Evolutionary conservation across 92 coral and sea anemone genomes (phyloP), one percentile per base, ranked within the genome.

Genomic region (Scolanthus callimorphus): DNA sequence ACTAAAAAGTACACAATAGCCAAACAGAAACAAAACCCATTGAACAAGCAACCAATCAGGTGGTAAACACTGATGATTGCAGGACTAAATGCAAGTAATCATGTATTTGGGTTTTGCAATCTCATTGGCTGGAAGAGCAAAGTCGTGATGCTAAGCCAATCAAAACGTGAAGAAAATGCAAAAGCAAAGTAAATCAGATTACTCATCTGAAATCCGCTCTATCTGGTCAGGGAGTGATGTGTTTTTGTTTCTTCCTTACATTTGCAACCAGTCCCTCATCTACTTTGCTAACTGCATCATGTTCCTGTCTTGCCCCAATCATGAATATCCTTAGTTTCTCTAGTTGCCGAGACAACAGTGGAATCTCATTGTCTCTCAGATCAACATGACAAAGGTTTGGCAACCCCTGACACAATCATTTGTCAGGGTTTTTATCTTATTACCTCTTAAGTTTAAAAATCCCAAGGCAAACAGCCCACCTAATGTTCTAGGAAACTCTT

Each of bases 271-370:
- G 26, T 39, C 57, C 72, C n/a, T 81, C 59, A 38, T 80, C 79
- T 9, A 57, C 11, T 31, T 83, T 71, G 56, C 50, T 63, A 1
- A 66, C 31, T 59, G 71, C 59, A 15, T 56, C 71, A 43, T 25
- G 51, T 54, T 62, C 60, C 43, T 51, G 57, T 3, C 60, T 71
- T 48, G 55, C 53, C 28, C 90, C 84, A 64, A 65, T 66, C 54
- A 85, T 51, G 62, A 81, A 94, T 29, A 89, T 77, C 23, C 77
- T 80, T 27, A 74, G 61, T 27, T 69, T 85, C 17, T 87, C 96
- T 41, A 87, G 39, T 69, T 71, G 69, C 55, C 84, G 70, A 39
- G 97, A 96, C 30, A 89, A 43, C 65, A 84, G 17, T 21, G 65
- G 57, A 25, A 94, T 56, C 11, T 65, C 49, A 43, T 86, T 94